Percentiles rank a stretch among this genome's conserved stretches.
Evolutionary conservation across 2,888 invertebrate genomes (phyloP).

Genomic region (Latrodectus hesperus): DNA sequence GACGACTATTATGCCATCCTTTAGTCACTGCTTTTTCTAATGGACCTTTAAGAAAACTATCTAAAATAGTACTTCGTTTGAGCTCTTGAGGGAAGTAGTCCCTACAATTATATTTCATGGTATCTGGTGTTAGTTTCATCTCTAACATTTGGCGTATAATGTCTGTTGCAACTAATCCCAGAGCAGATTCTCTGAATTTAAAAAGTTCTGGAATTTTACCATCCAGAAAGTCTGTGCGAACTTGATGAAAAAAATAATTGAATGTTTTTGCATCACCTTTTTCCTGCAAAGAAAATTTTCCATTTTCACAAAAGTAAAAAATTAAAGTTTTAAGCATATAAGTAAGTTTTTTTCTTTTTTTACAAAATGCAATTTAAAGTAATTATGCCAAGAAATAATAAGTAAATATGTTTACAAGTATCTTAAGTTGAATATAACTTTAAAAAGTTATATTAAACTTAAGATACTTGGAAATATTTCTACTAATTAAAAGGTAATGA

Average conservation of each 20-base stretch:
- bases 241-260: conserved; percentile 88
- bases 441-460: background rate
- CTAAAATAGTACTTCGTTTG: conserved; percentile 65
- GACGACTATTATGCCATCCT: conserved; percentile 75
- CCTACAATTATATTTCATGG: conserved; percentile 85
- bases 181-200: conserved; percentile 82
- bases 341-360: background rate
- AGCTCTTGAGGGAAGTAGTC: conserved; percentile 86
- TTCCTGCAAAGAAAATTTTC: conserved; percentile 73
- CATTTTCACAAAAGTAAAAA: background rate
- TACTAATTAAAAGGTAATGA: background rate
- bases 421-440: too few species aligned
- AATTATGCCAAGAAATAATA: background rate
- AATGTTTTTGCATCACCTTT: conserved; percentile 84
- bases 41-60: conserved; percentile 79
- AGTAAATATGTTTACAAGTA: too few species aligned
- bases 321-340: background rate
- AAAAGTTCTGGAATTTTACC: conserved; percentile 85
- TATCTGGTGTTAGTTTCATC: conserved; percentile 81
- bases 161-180: conserved; percentile 90
- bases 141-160: conserved; percentile 90
- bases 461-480: background rate
- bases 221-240: conserved; percentile 85
- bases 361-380: background rate
- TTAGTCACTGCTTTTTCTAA: conserved; percentile 81